These are phyloP conservation scores for Eremophila alpestris DNA, from an alignment of 2,797 vertebrate species.

Conservation along the genomic window DNA sequence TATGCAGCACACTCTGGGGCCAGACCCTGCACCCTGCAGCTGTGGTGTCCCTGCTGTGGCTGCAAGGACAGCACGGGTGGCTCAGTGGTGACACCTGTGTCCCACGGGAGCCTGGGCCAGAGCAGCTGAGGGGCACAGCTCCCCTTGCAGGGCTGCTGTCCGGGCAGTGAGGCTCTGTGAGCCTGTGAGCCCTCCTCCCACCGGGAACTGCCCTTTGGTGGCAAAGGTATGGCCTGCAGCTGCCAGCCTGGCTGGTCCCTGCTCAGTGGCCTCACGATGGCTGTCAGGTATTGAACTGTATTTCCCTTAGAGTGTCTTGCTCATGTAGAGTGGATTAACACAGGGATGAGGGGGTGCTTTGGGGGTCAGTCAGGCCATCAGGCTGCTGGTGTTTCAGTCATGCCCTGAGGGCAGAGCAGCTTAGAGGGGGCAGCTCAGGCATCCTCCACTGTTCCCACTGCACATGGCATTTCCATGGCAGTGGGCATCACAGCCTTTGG, in stretches of 20 bases:
- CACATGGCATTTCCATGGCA: background rate
- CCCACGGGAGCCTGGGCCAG: background rate
- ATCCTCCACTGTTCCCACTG: no score
- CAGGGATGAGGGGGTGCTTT: background rate
- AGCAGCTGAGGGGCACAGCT: background rate
- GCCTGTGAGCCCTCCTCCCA: fast-evolving
- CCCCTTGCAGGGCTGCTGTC: background rate
- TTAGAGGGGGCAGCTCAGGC: background rate
- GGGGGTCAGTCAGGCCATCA: background rate
- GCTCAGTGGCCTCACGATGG: background rate
- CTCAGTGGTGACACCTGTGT: background rate
- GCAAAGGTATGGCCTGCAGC: fast-evolving
- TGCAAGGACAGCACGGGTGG: background rate
- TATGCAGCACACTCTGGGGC: fast-evolving
- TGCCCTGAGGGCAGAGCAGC: background rate
- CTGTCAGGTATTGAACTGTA: fast-evolving
- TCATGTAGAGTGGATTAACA: background rate
- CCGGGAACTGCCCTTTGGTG: fast-evolving
- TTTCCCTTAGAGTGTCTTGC: background rate
- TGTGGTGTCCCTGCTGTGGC: background rate
- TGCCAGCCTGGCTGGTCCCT: fast-evolving
- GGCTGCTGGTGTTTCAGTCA: background rate
- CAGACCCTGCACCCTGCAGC: background rate
- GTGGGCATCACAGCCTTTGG: background rate
- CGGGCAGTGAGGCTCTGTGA: fast-evolving